phyloP scores from a whole-genome alignment of 2,113 vertebrate species.

The Eidolon helvum region DNA sequence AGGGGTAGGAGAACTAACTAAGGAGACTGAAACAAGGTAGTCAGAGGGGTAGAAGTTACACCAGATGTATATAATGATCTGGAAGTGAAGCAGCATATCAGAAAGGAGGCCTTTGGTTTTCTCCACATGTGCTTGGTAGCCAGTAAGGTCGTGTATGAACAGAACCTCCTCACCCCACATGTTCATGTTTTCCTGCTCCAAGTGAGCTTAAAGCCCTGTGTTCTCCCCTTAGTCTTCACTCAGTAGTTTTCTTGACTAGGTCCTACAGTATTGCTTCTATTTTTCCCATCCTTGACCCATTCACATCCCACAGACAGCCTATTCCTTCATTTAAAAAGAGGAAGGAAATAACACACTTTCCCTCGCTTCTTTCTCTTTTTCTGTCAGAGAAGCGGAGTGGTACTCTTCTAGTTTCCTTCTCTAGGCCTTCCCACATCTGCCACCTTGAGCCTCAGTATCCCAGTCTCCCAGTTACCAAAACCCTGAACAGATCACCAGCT shows the following conservation, averaged over 20 bases:
- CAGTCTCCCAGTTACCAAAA: not conserved
- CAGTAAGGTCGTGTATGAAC: not conserved
- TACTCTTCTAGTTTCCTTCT: not conserved
- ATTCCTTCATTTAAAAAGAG: not conserved
- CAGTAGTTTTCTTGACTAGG: not conserved
- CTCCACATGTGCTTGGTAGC: not conserved
- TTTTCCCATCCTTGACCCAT: not conserved
- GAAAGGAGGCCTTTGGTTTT: not conserved
- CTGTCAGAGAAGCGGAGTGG: not conserved
- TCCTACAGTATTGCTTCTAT: not conserved
- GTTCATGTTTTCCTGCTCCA: not conserved
- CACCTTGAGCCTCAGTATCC: not conserved
- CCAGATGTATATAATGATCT: not conserved
- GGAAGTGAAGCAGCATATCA: not conserved
- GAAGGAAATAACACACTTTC: not conserved
- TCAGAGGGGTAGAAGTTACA: not conserved
- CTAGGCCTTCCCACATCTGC: not conserved
- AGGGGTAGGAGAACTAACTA: not conserved
- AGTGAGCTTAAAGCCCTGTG: rapidly evolving
- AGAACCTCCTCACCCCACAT: not conserved
- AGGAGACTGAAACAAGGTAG: not conserved
- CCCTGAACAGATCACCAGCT: not conserved
- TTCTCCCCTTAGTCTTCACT: not conserved
- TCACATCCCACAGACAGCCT: not conserved
- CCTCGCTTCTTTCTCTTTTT: not conserved